Evolutionary conservation across 2,888 invertebrate species (phyloP), one percentile per base, ranked within the genome.

Genomic region (Drosophila planitibia): DNA sequence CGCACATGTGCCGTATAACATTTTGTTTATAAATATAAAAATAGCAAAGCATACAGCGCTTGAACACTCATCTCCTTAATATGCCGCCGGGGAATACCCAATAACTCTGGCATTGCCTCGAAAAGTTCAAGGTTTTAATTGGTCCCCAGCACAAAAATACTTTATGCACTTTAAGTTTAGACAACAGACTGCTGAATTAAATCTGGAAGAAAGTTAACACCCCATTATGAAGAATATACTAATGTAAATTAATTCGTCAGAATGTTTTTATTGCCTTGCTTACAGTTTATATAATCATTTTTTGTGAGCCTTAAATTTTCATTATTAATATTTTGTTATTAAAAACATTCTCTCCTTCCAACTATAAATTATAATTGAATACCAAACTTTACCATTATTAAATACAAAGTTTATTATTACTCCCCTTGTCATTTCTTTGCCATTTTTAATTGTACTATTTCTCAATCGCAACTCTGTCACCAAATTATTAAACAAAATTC

Each of bases 51-150:
- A 58, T 55, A 1, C 44, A 44, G 25, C 62, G n/a, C 71, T 58
- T 51, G 70, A 67, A 81, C 60, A 72, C 66, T 78, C 78, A 78
- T 62, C 47, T 49, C 55, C 53, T 37, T 62, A 70, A 73, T 76
- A 70, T 74, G 70, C 65, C 82, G 55, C 67, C 72, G 76, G 85
- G 85, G 85, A 85, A 85, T 85, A 85, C 85, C 85, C 86, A 52
- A 64, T 22, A 70, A 53, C 19, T 37, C 35, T 39, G 59, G 55
- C 65, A 64, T 30, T 62, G 51, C 35, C 22, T 10, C 32, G 16
- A 28, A 37, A 67, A 79, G 79, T 78, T 78, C 76, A 79, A 79
- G 72, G 72, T 52, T 78, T 61, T 54, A 49, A 70, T 55, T 64
- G 32, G 44, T 19, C 28, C 30, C 39, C 58, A 28, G 39, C 22